Evolutionary conservation across 2,888 invertebrate genomes (phyloP), one percentile per base, ranked within the genome.

Genomic region (Achlya flavicornis): DNA sequence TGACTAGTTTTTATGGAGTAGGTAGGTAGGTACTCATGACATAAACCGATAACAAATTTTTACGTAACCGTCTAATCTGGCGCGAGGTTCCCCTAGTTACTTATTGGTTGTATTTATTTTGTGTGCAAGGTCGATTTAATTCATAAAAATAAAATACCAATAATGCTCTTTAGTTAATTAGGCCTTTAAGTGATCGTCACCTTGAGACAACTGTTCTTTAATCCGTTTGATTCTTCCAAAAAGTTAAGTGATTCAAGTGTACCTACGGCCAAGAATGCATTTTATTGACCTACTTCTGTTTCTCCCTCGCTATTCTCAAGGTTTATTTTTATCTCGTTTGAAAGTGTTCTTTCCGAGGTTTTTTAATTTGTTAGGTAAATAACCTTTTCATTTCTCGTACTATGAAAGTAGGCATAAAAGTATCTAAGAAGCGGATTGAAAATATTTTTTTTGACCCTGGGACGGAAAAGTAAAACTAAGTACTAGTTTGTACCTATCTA

Each of bases 1-100:
- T 79, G 83, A 84, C 83, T 79, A 80, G 84, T 87, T 85, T 85
- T 86, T 83, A 78, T 79, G 74, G 19, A 41, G 43, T 59, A 81
- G 77, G 77, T 77, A 10, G 16, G 58, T 59, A 81, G 77, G 77
- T 78, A 80, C 80, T 82, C 79, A 41, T 76, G 77, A 74, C 72
- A 71, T 75, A 79, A 80, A 82, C 38, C 16, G 79, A 80, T 83
- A 79, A 80, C 77, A 72, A 69, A 77, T 76, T 74, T 87, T 90
- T 89, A 88, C 89, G 90, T 88, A 90, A 90, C 82, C 68, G 67
- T 74, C 75, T 80, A 81, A 83, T 79, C 79, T 86, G 74, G 90
- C 84, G 84, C 88, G 89, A 89, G 91, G 89, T 84, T 87, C 79
- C 77, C 66, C 82, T 80, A 80, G 81, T 26, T 26, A 26, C 26